Conservation (phyloP, 2,888 invertebrate genomes). For the Esperia sulphurella region DNA sequence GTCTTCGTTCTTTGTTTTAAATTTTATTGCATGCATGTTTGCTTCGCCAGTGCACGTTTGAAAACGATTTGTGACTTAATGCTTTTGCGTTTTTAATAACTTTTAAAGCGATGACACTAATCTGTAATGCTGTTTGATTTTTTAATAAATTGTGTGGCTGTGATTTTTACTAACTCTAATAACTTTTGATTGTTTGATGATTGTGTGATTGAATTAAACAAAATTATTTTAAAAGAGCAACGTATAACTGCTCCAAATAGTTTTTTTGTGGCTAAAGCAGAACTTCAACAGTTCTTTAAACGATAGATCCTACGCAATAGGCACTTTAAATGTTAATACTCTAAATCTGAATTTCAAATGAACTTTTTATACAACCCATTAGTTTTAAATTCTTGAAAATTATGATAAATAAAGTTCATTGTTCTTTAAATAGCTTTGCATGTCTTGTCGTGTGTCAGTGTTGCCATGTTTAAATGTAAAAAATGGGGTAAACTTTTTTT, state of each 20-base stretch:
- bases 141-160: background rate
- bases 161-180: background rate
- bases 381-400: background rate
- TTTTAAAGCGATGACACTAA: background rate
- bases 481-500: background rate
- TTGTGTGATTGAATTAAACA: conserved; percentile 41
- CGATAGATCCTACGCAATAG: background rate
- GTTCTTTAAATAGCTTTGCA: conserved; percentile 42
- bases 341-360: background rate
- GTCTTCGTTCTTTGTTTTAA: conserved; percentile 16
- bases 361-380: background rate
- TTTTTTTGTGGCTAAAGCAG: conserved; percentile 40
- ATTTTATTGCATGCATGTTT: conserved; percentile 20
- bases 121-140: conserved; percentile 1
- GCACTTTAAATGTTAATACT: background rate
- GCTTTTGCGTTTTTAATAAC: conserved; percentile 18
- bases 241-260: conserved; percentile 39
- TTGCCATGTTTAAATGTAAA: conserved; percentile 20
- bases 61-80: conserved; percentile 1
- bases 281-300: background rate
- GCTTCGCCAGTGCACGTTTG: conserved; percentile 24
- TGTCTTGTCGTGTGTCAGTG: conserved; percentile 40
- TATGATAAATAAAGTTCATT: conserved; percentile 26
- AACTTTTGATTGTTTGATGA: conserved; percentile 50
- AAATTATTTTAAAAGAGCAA: conserved; percentile 28